Evolutionary conservation across 2,888 invertebrate genomes (phyloP), one percentile per base, ranked within the genome.

Genomic region (Brenthis hecate): DNA sequence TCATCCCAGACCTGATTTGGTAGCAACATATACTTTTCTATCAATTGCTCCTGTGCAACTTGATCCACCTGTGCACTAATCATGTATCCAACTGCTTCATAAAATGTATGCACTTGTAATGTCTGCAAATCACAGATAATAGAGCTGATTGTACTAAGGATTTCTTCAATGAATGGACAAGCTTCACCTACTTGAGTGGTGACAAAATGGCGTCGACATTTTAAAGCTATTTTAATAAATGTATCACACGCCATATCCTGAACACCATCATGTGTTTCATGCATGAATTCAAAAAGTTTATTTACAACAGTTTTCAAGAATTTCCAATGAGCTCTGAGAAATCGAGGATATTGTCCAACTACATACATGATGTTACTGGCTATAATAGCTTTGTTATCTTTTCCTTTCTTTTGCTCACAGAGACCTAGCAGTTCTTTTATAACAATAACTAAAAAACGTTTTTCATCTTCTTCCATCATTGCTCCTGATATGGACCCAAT

Each of bases 191-290:
- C 96, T 93, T 99, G 99, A 56, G 97, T 95, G 72, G 97, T 98
- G 23, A 99, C 99, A 93, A 99, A 99, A 92, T 99, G 99, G 78
- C 99, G 95, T 74, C 98, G 95, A 92, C 99, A 99, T 91, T 99
- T 99, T 80, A 98, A 94, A 47, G 99, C 98, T 83, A 99, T 99
- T 93, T 99, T 99, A 78, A 99, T 99, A 87, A 99, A 99, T 54
- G 99, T 99, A 93, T 99, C 99, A 94, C 99, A 99, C 71, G 99
- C 99, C 99, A 99, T 99, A 84, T 99, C 99, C 91, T 99, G 99
- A 43, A 99, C 99, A 80, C 99, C 99, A 87, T 99, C 99, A 86
- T 99, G 99, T 66, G 99, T 99, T 94, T 99, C 99, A 87, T 99
- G 99, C 99, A 99, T 99, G 88, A 99, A 99, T 93, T 99, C 99